Base-by-base conservation (phyloP, 2,113 vertebrate species). In the Misgurnus anguillicaudatus region DNA sequence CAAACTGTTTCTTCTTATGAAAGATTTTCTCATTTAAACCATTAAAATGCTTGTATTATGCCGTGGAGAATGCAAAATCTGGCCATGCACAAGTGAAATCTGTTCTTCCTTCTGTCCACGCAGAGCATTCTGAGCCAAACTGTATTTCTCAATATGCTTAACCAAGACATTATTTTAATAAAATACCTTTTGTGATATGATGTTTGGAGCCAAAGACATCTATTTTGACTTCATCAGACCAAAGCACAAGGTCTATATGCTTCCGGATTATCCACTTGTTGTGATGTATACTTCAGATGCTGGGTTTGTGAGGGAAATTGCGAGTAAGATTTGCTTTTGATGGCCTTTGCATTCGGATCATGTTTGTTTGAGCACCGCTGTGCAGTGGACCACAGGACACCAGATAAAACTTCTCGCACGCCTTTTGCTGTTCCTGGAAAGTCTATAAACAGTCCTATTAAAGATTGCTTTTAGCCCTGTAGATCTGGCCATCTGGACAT, bases 401-500 rank as follows among this genome's bases (percentile, higher is more conserved):
- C 48, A 70, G 47, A 53, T 55, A 55, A 71, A 53, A 71, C 48
- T 19, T 70, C 31, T 16, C 38, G 9, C 31, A 13, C 9, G n/a
- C 3, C 3, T 1, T 71, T 51, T 57, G 19, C 31, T 39, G 48
- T 57, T 39, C 68, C 48, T 17, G 16, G 31, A 36, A 39, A 55
- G 48, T 39, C 48, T 17, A 11, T 10, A 39, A 71, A 57, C 17
- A 7, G 51, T 39, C 55, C 31, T 57, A 53, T 53, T 70, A 55
- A 47, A 70, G 31, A 71, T 71, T 71, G 38, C 0, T 13, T 17
- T 71, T 57, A 36, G 48, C n/a, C 68, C 19, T 71, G 16, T 39
- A 13, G 31, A 71, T 71, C 36, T 71, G 55, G 51, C 24, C 24
- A 31, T 71, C 68, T 57, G 38, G 67, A 55, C 48, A 55, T 55